Percentiles rank a stretch among this genome's conserved stretches.
Evolutionary conservation across 2,888 invertebrate species (phyloP).

Genomic region (Nyleta sp.): DNA sequence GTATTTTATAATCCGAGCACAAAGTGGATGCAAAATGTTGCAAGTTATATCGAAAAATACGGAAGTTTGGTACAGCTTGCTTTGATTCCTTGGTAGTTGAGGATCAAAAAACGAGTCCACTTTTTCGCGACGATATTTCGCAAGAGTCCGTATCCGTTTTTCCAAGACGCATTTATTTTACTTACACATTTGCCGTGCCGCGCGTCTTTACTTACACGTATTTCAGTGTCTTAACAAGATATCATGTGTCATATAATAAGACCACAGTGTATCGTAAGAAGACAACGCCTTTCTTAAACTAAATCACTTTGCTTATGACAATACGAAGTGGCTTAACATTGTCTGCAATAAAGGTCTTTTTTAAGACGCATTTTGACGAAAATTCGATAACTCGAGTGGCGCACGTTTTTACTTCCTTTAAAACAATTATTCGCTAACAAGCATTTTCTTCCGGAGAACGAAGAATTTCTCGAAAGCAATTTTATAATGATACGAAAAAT

Average conservation of each 20-base stretch:
- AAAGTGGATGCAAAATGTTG: not conserved
- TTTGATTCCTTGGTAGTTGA: not conserved
- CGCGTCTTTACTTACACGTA: constrained; percentile 11
- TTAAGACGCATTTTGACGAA: too few species aligned
- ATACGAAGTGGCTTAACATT: constrained; percentile 1
- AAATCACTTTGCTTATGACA: constrained; percentile 14
- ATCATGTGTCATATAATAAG: constrained; percentile 17
- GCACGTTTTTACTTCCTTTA: too few species aligned
- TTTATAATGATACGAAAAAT: too few species aligned
- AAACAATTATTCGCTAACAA: too few species aligned
- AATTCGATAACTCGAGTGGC: too few species aligned
- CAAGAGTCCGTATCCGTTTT: too few species aligned
- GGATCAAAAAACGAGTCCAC: not conserved
- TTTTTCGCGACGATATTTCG: too few species aligned
- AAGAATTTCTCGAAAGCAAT: too few species aligned
- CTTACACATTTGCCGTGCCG: not conserved
- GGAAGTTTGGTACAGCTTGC: not conserved
- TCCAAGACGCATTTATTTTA: constrained; percentile 3
- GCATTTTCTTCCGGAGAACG: too few species aligned
- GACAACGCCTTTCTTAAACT: constrained; percentile 19
- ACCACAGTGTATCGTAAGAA: not conserved
- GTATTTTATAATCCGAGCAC: not conserved
- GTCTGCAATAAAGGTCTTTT: not conserved
- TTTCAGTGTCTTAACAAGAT: constrained; percentile 14
- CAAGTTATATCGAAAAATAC: not conserved